phyloP scores from a whole-genome alignment of 2,113 vertebrate genomes.

The Entelurus aequoreus region DNA sequence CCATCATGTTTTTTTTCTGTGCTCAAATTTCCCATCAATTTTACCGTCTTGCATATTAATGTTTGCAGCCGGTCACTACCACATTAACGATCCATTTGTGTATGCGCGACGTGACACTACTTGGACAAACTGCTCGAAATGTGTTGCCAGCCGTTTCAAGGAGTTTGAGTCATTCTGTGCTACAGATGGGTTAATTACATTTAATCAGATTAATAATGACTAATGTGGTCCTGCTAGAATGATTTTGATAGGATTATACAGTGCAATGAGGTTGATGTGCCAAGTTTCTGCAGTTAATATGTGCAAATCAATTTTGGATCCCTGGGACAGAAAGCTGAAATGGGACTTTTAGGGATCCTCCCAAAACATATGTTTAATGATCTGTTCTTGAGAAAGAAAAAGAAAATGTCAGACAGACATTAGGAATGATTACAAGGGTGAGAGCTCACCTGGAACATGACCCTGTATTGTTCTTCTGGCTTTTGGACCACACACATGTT shows the following conservation, averaged over 20 bases:
- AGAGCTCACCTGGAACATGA: slow-evolving; percentile 86
- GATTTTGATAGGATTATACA: not conserved
- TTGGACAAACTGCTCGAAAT: no score
- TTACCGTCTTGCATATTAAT: no score
- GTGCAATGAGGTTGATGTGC: not conserved
- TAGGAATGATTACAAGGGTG: slow-evolving; percentile 21
- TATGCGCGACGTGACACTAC: no score
- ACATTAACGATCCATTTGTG: no score
- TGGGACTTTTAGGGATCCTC: not conserved
- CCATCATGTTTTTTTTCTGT: no score
- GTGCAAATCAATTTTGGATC: not conserved
- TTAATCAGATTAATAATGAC: no score
- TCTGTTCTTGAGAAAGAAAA: not conserved
- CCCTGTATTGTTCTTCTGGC: slow-evolving; percentile 87
- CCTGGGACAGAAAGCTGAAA: not conserved
- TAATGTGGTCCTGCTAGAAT: not conserved
- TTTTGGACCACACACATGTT: slow-evolving; percentile 92
- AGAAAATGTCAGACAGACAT: slow-evolving; percentile 3
- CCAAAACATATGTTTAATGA: not conserved
- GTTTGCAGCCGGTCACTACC: no score
- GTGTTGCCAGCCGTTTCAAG: no score
- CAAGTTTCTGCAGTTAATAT: not conserved
- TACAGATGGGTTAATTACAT: no score
- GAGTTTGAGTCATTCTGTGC: no score
- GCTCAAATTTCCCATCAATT: no score